Evolutionary conservation across 1,140 invertebrate species (phyloP), one percentile per base, ranked within the genome.

Genomic region (Bombus waltoni): DNA sequence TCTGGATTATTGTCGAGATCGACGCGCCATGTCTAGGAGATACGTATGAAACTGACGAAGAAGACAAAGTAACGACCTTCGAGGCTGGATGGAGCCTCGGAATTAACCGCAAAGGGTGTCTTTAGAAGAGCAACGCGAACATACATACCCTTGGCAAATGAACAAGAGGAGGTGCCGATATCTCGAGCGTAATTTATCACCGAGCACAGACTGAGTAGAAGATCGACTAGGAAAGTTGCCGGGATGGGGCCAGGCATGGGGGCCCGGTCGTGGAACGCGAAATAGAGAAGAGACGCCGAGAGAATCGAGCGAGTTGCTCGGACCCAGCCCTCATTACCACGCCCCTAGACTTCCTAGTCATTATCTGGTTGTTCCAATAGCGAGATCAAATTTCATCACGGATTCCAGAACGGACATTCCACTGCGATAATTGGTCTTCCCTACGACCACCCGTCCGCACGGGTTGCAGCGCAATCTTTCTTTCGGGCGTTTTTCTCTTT

Each of bases 381-480:
- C 76, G 75, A 85, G 87, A 87, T 91, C 89, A 88, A 91, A 77
- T 91, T 91, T 91, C 90, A 91, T 89, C 90, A 87, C 65, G 87
- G 75, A 91, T 92, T 82, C 84, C 95, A 95, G 95, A 93, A 95
- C 95, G 95, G 96, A 96, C 96, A 96, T 96, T 96, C 95, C 96
- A 90, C 94, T 76, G 89, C 15, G 81, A 88, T 91, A 88, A 90
- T 91, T 87, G 72, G 22, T n/a, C 84, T 47, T 44, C 77, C 22
- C 62, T 28, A 11, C 70, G 22, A 38, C 68, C 68, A 1, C 3
- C 68, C 22, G 18, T 25, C 68, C 68, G 22, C 22, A 0, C 25
- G 0, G 38, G 1, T 15, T 25, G 38, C 25, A 1, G 10, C 11
- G 38, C 68, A 0, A 71, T 40, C 25, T 40, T 40, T 8, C 25